Base-by-base conservation (phyloP, 2,888 invertebrate species). In the Caenorhabditis sp. region DNA sequence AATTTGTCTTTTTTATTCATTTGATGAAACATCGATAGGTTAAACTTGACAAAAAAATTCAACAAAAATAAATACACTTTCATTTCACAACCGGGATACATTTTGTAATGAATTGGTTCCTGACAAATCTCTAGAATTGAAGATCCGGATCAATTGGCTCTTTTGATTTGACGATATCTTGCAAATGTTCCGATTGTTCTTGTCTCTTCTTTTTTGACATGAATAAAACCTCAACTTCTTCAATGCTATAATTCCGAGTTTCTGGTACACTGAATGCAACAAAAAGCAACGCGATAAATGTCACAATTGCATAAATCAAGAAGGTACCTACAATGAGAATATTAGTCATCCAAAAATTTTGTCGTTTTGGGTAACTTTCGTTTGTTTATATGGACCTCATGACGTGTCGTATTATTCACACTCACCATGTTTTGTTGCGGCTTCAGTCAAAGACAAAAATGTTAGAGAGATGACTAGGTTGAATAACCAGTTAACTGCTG, bases 401-500 rank as follows among this genome's bases (percentile, higher is more conserved):
- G 17, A 36, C 23, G 23, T 58, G 26, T 17, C 27, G 14, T 36
- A 31, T 50, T 24, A 58, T 4, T 51, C 65, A 37, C 31, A 63
- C 53, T 21, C 54, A 81, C 83, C 83, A 53, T 77, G 81, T 69
- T 81, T 79, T 17, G 85, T 83, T 43, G 70, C 75, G 2, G 78
- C 77, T 53, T 83, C 69, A 19, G 66, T 78, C 49, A 86, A 69
- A 5, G 81, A 73, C 1, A 90, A 86, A 77, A 91, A 91, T 2
- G 90, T 89, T 77, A 90, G 86, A 1, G 90, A 89, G 17, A 90
- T 89, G 23, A 89, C 68, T 31, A 91, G 85, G 78, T 90, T 91
- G 77, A 88, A 89, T 8, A 88, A 76, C 90, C 90, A 91, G 82
- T 90, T 90, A 54, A 88, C 79, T 0, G 70, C 70, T 8, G 79